Conservation (phyloP, 2,797 vertebrate species). For the Sebastes kiyomatsui region DNA sequence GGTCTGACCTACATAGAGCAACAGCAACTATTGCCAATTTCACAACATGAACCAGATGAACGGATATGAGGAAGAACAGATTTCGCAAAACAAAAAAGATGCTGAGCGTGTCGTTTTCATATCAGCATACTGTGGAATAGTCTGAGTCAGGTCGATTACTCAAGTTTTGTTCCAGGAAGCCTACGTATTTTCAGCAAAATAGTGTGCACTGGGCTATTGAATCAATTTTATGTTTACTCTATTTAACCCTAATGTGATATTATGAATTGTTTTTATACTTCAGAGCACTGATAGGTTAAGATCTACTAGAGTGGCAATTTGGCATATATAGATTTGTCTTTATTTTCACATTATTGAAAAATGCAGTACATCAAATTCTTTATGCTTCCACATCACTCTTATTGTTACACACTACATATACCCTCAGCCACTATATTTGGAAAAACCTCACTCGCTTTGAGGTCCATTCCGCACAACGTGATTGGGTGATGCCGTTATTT, state of each 20-base stretch:
- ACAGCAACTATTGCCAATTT: neutral
- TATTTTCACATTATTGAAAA: neutral
- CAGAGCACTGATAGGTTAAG: neutral
- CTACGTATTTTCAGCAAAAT: neutral
- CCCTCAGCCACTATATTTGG: neutral
- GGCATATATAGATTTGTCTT: neutral
- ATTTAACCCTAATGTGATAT: neutral
- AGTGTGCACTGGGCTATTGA: neutral
- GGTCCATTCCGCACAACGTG: too few relatives aligned
- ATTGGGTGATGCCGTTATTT: too few relatives aligned
- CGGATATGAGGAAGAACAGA: constrained; percentile 27
- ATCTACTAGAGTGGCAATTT: neutral
- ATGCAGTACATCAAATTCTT: neutral
- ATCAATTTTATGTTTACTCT: neutral
- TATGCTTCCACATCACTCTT: neutral
- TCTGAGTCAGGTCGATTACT: neutral
- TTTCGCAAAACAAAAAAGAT: constrained; percentile 43
- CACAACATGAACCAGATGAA: constrained; percentile 8
- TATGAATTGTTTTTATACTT: neutral
- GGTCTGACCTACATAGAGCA: neutral
- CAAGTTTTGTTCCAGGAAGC: neutral
- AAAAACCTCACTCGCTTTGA: neutral
- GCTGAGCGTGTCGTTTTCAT: constrained; percentile 42
- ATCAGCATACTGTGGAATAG: neutral
- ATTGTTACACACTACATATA: neutral